A percentile compares a stretch with the other conserved stretches of the same genome.
phyloP scores from a whole-genome alignment of 2,113 vertebrate species.

The Pseudopipra pipra region DNA sequence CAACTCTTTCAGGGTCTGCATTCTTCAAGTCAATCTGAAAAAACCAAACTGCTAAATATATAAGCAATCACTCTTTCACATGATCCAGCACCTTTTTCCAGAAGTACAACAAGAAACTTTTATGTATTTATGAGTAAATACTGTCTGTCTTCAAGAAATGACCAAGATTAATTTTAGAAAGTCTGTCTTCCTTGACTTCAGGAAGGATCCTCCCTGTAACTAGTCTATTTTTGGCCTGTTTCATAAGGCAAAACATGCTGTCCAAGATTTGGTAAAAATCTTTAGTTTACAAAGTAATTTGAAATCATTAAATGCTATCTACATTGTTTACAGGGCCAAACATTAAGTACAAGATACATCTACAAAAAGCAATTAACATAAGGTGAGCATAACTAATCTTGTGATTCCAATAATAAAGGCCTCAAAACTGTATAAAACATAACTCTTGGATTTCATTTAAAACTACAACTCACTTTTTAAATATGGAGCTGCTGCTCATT shows the following conservation, averaged over 20 bases:
- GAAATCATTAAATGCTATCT: neutral
- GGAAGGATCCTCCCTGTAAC: neutral
- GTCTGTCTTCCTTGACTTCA: neutral
- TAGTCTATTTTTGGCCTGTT: neutral
- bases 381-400: neutral
- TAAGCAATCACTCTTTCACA: neutral
- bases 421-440: neutral
- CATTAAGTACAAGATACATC: neutral
- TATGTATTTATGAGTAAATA: neutral
- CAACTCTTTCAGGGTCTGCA: slow-evolving; percentile 90
- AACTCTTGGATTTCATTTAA: neutral
- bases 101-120: neutral
- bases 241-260: neutral
- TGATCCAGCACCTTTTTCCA: neutral
- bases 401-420: neutral
- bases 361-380: neutral
- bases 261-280: neutral
- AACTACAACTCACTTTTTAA: neutral
- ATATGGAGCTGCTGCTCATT: neutral
- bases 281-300: neutral
- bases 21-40: slow-evolving; percentile 95
- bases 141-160: neutral
- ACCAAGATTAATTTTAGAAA: neutral
- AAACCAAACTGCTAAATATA: neutral
- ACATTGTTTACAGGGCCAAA: neutral